A percentile compares a stretch with the other conserved stretches of the same genome.
Conservation (phyloP, 2,888 invertebrate species). For the Polia nebulosa region DNA sequence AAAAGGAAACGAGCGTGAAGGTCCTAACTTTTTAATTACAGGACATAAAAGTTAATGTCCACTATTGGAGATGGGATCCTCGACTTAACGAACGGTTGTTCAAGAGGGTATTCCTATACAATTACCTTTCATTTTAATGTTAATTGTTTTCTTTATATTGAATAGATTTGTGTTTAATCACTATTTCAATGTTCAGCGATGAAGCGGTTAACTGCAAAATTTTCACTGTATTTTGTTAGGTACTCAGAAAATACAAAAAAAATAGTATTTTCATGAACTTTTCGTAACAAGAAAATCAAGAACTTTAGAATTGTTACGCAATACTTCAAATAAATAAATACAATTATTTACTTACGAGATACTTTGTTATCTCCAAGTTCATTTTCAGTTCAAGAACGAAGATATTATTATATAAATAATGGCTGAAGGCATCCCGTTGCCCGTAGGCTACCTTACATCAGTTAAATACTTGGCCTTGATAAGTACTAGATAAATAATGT, state of each 20-base stretch:
- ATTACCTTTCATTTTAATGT: slow-evolving; percentile 10
- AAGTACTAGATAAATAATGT: slow-evolving; percentile 28
- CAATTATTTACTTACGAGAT: slow-evolving; percentile 17
- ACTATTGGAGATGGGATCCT: slow-evolving; percentile 39
- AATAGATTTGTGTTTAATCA: not conserved
- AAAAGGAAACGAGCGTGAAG: slow-evolving; percentile 49
- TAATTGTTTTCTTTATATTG: slow-evolving; percentile 22
- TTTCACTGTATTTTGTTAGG: too few species aligned
- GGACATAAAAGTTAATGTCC: slow-evolving; percentile 45
- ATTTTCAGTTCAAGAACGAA: slow-evolving; percentile 31
- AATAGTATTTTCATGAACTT: too few species aligned
- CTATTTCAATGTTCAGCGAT: not conserved
- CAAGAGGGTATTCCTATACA: not conserved
- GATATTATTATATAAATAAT: slow-evolving; percentile 44
- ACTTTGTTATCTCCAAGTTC: slow-evolving; percentile 21
- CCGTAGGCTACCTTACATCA: slow-evolving; percentile 32
- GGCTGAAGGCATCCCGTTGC: slow-evolving; percentile 6
- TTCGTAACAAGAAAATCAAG: not conserved
- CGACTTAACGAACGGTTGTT: slow-evolving; percentile 25
- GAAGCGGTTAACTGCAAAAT: not conserved
- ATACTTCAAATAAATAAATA: too few species aligned
- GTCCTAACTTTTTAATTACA: slow-evolving; percentile 62
- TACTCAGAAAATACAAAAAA: not conserved
- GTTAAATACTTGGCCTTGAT: slow-evolving; percentile 40
- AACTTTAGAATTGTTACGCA: not conserved